These are phyloP conservation scores for Anguilla obscura DNA, from an alignment of 2,797 vertebrate genomes.

Conservation along the genomic window DNA sequence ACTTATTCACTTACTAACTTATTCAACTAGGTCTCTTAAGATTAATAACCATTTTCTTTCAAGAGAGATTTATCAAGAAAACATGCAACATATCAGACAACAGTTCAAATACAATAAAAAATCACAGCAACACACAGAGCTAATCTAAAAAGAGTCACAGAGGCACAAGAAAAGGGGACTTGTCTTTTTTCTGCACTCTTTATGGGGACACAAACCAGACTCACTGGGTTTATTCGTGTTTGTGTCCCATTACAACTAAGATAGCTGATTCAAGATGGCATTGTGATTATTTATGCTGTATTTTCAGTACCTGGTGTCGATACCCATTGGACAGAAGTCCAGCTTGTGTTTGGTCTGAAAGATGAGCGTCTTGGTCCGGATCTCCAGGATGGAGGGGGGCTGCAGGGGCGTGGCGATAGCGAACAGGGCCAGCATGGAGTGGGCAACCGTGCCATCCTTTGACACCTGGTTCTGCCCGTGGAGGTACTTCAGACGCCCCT, in stretches of 20 bases:
- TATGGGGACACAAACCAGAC: neutral
- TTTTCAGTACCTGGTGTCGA: constrained; percentile 60
- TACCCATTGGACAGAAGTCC: constrained; percentile 66
- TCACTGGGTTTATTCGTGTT: neutral
- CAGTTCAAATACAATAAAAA: too few species aligned
- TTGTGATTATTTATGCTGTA: neutral
- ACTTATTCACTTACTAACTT: too few species aligned
- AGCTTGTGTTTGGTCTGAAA: constrained; percentile 71
- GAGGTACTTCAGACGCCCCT: constrained; percentile 66
- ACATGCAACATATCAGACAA: too few species aligned
- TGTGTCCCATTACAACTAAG: neutral
- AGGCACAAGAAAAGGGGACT: neutral
- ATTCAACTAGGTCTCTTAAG: too few species aligned
- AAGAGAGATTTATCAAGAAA: too few species aligned
- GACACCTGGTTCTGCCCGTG: constrained; percentile 43
- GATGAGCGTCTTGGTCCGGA: constrained; percentile 64
- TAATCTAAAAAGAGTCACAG: neutral
- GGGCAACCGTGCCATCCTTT: constrained; percentile 33
- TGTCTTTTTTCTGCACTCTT: neutral
- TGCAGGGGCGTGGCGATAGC: constrained; percentile 64
- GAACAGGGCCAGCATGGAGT: constrained; percentile 62
- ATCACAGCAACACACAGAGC: neutral
- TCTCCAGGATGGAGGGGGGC: constrained; percentile 60
- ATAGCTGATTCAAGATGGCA: neutral
- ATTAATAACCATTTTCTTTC: too few species aligned